Conservation (phyloP, 2,113 vertebrate species). For the Caranx melampygus region DNA sequence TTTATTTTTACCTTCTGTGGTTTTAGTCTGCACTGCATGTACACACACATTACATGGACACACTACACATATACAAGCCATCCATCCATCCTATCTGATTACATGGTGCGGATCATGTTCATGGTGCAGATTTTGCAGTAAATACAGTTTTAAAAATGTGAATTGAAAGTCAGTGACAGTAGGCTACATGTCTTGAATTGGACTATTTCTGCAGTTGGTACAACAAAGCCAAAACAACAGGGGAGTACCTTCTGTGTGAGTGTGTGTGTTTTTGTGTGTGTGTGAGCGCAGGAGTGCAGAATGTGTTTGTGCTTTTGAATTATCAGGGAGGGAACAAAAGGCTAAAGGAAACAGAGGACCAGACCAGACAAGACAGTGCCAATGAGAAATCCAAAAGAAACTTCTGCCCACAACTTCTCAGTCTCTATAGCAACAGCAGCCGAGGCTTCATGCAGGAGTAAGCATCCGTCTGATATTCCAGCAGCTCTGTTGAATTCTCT, state of each 20-base stretch:
- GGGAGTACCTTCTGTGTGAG: background rate
- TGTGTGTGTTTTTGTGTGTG: slow-evolving; percentile 4
- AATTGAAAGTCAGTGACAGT: background rate
- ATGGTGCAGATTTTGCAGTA: no score
- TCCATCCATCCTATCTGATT: background rate
- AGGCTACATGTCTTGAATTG: background rate
- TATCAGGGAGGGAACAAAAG: slow-evolving; percentile 46
- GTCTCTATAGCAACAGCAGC: slow-evolving; percentile 83
- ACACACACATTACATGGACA: background rate
- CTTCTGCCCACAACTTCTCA: slow-evolving; percentile 64
- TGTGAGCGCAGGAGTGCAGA: slow-evolving; percentile 3
- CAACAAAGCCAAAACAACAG: background rate
- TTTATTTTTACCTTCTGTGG: background rate
- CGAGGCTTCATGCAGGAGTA: slow-evolving; percentile 41
- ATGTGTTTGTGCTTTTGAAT: slow-evolving; percentile 22
- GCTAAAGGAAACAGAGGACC: slow-evolving; percentile 40
- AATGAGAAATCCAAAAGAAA: slow-evolving; percentile 60
- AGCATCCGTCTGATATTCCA: slow-evolving; percentile 51
- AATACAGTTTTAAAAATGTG: background rate
- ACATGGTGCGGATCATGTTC: background rate
- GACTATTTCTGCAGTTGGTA: background rate
- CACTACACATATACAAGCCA: no score
- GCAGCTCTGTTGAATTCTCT: slow-evolving; percentile 27
- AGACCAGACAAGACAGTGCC: slow-evolving; percentile 32
- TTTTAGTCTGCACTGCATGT: background rate